Evolutionary conservation across 2,888 invertebrate genomes (phyloP), one percentile per base, ranked within the genome.

Genomic region (Pocota personata): DNA sequence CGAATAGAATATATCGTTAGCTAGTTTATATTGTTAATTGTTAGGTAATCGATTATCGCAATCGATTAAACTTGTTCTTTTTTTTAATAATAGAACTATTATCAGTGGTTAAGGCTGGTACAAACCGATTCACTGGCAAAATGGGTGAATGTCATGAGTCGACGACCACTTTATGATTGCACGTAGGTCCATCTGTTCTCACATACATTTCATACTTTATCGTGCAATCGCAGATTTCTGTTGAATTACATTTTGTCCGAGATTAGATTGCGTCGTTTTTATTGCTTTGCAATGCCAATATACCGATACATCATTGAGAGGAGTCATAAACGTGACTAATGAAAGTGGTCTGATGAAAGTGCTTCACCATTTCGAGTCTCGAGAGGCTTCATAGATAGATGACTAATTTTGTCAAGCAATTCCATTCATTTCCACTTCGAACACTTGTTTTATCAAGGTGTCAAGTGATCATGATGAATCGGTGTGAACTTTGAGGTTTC

Each of bases 401-500:
- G 58, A 72, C 35, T 72, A 35, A 72, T 60, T 52, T 62, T 16
- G 2, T 6, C 48, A 14, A 30, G 14, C 21, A 12, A 14, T 27
- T 48, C 27, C 32, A n/a, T n/a, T n/a, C n/a, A n/a, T n/a, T n/a
- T 6, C 5, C 16, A 4, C 24, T 30, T 46, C 46, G 30, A 16
- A 30, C 27, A 10, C 46, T 8, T 27, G 62, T 46, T 30, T 30
- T 57, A 69, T 69, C 55, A n/a, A 40, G n/a, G 73, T 73, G 73
- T 73, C 73, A 62, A 62, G 19, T 73, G 60, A 52, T 60, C 50
- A 52, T 60, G 62, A 73, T 62, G 50, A 40, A 73, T 73, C 27
- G 60, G 16, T 37, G 62, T 62, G 73, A 72, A 72, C 60, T 72
- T 50, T 50, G 30, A 19, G 14, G 16, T n/a, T n/a, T n/a, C n/a